These are phyloP conservation scores for Eriocheir sinensis DNA, from an alignment of 1,140 invertebrate species.

Conservation along the genomic window DNA sequence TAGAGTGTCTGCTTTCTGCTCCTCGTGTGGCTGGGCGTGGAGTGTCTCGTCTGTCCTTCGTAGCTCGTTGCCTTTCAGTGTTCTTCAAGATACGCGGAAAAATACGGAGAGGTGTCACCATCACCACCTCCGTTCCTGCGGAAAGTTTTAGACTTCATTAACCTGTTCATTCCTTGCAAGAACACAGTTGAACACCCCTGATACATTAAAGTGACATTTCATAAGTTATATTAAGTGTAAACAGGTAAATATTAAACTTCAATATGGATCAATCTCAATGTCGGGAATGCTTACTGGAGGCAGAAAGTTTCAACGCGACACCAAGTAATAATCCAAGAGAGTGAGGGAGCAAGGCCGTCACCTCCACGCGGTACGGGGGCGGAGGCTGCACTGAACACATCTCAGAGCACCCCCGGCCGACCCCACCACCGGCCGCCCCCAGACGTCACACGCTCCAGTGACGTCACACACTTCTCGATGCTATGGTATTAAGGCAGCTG, in stretches of 20 bases:
- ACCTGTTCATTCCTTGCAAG: too few species aligned
- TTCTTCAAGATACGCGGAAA: not conserved
- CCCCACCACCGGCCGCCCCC: not conserved
- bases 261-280: too few species aligned
- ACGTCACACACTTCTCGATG: slow-evolving; percentile 11
- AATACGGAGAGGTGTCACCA: too few species aligned
- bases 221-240: too few species aligned
- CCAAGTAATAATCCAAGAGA: not conserved
- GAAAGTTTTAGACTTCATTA: too few species aligned
- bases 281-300: not conserved
- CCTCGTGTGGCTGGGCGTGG: not conserved
- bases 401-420: not conserved
- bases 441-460: not conserved
- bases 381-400: not conserved
- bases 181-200: too few species aligned
- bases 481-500: not conserved
- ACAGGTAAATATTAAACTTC: too few species aligned
- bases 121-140: too few species aligned
- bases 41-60: too few species aligned
- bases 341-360: not conserved
- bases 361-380: not conserved
- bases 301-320: not conserved
- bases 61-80: not conserved
- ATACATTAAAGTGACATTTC: too few species aligned
- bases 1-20: not conserved